Conservation (phyloP, 2,113 vertebrate species). For the Neolamprologus ventralis region DNA sequence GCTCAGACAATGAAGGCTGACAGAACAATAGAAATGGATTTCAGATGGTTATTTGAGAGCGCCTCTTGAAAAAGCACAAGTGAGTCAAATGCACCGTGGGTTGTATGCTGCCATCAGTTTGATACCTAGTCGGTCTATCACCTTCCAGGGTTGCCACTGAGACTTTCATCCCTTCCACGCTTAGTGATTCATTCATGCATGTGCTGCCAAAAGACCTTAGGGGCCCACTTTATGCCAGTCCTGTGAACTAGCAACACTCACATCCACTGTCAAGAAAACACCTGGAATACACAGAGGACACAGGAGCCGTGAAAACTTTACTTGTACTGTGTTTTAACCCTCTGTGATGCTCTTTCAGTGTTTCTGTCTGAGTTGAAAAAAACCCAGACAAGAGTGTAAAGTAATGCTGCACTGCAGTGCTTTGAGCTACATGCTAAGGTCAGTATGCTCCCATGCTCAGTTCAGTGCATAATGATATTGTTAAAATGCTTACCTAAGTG, state of each 20-base stretch:
- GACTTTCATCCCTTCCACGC: not conserved
- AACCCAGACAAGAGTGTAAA: not conserved
- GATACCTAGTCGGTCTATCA: not conserved
- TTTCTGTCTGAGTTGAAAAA: not conserved
- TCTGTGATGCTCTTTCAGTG: not conserved
- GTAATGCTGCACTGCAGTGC: not conserved
- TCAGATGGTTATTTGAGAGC: not conserved
- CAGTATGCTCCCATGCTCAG: not conserved
- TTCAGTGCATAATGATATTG: not conserved
- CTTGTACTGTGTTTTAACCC: not conserved
- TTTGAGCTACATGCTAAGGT: not conserved
- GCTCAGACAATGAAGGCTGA: not conserved
- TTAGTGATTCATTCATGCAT: constrained; percentile 27
- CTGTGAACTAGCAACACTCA: not conserved
- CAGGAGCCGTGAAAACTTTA: not conserved
- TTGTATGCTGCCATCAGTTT: not conserved
- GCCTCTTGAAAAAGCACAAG: not conserved
- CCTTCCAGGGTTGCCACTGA: not conserved
- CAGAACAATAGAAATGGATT: constrained; percentile 16
- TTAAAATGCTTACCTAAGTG: not conserved
- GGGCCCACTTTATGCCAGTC: not conserved
- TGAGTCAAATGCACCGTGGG: not conserved
- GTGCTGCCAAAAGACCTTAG: constrained; percentile 14
- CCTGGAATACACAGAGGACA: not conserved
- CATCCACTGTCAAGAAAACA: not conserved